Evolutionary conservation across 2,797 vertebrate genomes (phyloP), one percentile per base, ranked within the genome.

Genomic region (Rhynchotus rufescens): DNA sequence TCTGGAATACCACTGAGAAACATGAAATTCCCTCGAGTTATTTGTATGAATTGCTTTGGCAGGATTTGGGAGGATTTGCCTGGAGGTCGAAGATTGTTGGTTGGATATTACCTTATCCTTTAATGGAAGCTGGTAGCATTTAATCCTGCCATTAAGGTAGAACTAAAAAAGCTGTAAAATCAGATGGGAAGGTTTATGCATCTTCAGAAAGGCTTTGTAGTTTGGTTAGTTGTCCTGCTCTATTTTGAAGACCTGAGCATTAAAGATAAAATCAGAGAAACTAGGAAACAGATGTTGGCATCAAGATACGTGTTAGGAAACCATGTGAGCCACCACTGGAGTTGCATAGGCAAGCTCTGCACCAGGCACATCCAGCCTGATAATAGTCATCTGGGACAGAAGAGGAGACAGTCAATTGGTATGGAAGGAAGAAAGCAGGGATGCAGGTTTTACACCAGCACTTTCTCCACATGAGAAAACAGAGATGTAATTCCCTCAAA

Each of bases 261-360:
- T 86, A 68, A 66, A 87, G 56, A 34, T 36, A 5, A 60, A 28
- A 44, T 60, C 40, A 57, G 25, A 57, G n/a, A 79, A 66, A 79
- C 11, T 17, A 54, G 42, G 25, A 62, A 64, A 3, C 23, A 57
- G 26, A 25, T 67, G 17, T 40, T 90, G 54, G 32, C 36, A 76
- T 15, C n/a, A 54, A 76, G 32, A n/a, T 83, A 15, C 1, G 0
- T 25, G 32, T 66, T 62, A 19, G 36, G 38, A 42, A 54, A 42
- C 26, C 5, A 7, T 9, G 6, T 47, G 30, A 62, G 45, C 44
- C 52, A 0, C 0, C 12, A 22, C 16, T 13, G 1, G 7, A 10
- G 20, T 67, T 30, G 52, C 51, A 20, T 14, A 52, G 26, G 34
- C 19, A 30, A 32, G 57, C 73, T 56, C 84, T 80, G 36, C 26